Conservation (phyloP, 2,113 vertebrate genomes). For the Maccullochella peelii region DNA sequence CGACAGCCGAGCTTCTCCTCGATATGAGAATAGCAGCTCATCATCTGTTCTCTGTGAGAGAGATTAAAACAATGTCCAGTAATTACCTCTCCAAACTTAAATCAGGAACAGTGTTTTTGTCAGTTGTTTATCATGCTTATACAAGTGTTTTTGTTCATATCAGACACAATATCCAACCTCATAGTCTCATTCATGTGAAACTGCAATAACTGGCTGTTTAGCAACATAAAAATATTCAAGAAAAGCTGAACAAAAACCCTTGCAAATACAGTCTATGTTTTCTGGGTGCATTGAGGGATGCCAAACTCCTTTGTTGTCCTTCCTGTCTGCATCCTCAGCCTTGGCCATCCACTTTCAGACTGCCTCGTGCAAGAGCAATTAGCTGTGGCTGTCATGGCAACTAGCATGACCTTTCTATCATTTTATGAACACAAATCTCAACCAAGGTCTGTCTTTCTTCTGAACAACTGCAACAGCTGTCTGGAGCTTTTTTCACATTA, state of each 20-base stretch:
- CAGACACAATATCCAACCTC: neutral
- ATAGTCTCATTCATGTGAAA: neutral
- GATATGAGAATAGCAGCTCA: slow-evolving; percentile 53
- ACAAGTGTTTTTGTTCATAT: neutral
- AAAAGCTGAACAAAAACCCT: neutral
- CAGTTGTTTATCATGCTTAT: neutral
- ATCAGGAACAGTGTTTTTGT: slow-evolving; percentile 31
- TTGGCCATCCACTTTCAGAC: slow-evolving; percentile 31
- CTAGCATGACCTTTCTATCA: slow-evolving; percentile 66
- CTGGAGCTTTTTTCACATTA: slow-evolving; percentile 17
- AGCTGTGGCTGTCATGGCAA: slow-evolving; percentile 69
- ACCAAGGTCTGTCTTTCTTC: slow-evolving; percentile 43
- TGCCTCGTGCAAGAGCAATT: slow-evolving; percentile 43
- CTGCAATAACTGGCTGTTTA: neutral
- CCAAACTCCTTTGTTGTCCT: slow-evolving; percentile 44
- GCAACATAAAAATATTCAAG: slow-evolving; percentile 3
- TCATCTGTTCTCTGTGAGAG: slow-evolving; percentile 40
- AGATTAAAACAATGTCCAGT: slow-evolving; percentile 55
- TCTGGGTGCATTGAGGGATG: slow-evolving; percentile 7
- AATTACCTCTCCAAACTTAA: slow-evolving; percentile 54
- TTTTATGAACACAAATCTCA: slow-evolving; percentile 53
- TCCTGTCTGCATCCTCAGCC: slow-evolving; percentile 41
- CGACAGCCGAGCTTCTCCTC: slow-evolving; percentile 53
- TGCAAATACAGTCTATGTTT: neutral
- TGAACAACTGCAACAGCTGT: slow-evolving; percentile 35